These are phyloP conservation scores for Scaptomyza polygonia DNA, from an alignment of 2,888 invertebrate species.

Conservation along the genomic window DNA sequence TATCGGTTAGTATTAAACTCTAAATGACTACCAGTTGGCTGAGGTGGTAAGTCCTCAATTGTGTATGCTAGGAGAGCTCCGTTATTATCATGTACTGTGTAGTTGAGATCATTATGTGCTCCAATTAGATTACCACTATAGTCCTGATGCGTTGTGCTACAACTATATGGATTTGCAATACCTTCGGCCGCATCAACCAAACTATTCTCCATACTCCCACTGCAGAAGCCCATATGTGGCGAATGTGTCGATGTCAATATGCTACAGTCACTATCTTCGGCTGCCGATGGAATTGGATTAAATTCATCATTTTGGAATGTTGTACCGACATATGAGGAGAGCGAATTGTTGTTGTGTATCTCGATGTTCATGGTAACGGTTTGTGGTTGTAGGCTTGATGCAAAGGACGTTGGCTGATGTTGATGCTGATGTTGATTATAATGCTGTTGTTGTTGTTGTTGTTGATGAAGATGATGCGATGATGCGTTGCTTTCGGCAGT, in stretches of 20 bases:
- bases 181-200: constrained; percentile 64
- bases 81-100: constrained; percentile 74
- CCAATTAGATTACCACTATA: constrained; percentile 63
- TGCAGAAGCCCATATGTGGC: constrained; percentile 67
- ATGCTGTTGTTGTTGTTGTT: constrained; percentile 4
- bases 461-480: constrained; percentile 36
- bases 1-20: constrained; percentile 80
- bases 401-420: constrained; percentile 28
- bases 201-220: constrained; percentile 43
- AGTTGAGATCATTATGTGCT: constrained; percentile 78
- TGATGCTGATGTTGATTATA: not conserved
- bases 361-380: constrained; percentile 83
- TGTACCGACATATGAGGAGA: constrained; percentile 62
- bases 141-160: constrained; percentile 46
- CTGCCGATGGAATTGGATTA: constrained; percentile 68
- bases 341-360: constrained; percentile 77
- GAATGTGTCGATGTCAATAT: constrained; percentile 73
- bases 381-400: constrained; percentile 60
- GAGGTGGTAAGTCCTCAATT: constrained; percentile 77
- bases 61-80: constrained; percentile 77
- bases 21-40: constrained; percentile 81
- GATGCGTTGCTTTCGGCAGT: constrained; percentile 48
- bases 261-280: constrained; percentile 78
- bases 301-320: constrained; percentile 79
- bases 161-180: constrained; percentile 57